Percentiles rank a stretch among this genome's conserved stretches.
Evolutionary conservation across 2,113 vertebrate genomes (phyloP).

Genomic region (Uropsilus gracilis): DNA sequence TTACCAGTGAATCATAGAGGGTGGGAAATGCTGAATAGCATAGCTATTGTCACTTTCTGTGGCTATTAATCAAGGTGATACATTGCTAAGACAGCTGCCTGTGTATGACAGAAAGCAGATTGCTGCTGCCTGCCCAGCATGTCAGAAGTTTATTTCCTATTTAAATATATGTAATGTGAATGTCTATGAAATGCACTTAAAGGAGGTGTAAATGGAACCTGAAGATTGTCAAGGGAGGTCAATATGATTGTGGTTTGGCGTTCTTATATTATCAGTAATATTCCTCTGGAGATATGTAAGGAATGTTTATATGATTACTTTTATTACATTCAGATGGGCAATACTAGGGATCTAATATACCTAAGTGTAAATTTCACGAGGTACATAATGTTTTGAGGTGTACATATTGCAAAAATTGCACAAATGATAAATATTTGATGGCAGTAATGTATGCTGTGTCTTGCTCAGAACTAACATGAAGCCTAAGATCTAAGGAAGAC

Average conservation of each 20-base stretch:
- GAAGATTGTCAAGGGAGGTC: not conserved
- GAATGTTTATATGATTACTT: not conserved
- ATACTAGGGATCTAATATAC: not conserved
- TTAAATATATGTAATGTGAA: constrained; percentile 43
- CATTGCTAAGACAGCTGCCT: constrained; percentile 43
- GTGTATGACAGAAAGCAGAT: constrained; percentile 39
- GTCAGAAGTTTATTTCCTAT: constrained; percentile 56
- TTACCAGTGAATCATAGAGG: not conserved
- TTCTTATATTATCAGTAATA: not conserved
- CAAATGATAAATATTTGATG: not conserved
- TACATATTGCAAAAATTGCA: not conserved
- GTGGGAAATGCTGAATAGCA: not conserved
- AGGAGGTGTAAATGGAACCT: not conserved
- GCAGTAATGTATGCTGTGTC: not conserved
- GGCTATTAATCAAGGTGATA: constrained; percentile 60
- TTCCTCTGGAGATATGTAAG: not conserved
- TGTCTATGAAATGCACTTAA: not conserved
- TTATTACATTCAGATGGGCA: not conserved
- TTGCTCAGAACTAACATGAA: not conserved
- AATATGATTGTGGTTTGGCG: not conserved
- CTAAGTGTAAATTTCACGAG: not conserved
- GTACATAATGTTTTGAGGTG: not conserved
- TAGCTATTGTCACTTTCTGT: not conserved
- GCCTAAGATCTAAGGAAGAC: not conserved
- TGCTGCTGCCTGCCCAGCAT: not conserved